Conservation (phyloP, 2,113 vertebrate species). For the Xenus cinereus region DNA sequence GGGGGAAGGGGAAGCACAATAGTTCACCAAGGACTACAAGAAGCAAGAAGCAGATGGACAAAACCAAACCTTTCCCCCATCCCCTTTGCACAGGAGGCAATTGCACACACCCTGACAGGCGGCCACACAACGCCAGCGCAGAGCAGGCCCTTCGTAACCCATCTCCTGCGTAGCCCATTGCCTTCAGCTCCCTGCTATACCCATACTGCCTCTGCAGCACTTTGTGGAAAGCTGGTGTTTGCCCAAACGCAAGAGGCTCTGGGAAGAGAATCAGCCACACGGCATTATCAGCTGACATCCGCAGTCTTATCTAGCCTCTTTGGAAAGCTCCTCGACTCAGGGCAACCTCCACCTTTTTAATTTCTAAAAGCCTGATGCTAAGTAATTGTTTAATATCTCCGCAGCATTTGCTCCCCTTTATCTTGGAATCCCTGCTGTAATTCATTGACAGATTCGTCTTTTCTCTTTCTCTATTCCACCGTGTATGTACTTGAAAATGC, state of each 20-base stretch:
- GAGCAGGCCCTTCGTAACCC: background rate
- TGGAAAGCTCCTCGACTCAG: background rate
- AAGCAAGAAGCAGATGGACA: background rate
- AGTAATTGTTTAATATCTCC: constrained; percentile 62
- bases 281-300: background rate
- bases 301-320: background rate
- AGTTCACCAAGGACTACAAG: background rate
- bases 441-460: background rate
- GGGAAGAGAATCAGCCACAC: background rate
- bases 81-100: background rate
- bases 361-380: constrained; percentile 35
- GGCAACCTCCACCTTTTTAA: constrained; percentile 38
- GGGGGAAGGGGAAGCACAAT: background rate
- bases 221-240: background rate
- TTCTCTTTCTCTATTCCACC: constrained; percentile 47
- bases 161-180: background rate
- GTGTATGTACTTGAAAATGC: constrained; percentile 49
- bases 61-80: background rate
- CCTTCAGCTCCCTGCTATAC: background rate
- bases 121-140: fast-evolving
- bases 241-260: background rate
- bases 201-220: fast-evolving
- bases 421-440: constrained; percentile 60
- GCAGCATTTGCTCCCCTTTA: constrained; percentile 50
- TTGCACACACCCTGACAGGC: background rate